Evolutionary conservation across 2,797 vertebrate species (phyloP).

Genomic region (Tenualosa thibaudeaui): DNA sequence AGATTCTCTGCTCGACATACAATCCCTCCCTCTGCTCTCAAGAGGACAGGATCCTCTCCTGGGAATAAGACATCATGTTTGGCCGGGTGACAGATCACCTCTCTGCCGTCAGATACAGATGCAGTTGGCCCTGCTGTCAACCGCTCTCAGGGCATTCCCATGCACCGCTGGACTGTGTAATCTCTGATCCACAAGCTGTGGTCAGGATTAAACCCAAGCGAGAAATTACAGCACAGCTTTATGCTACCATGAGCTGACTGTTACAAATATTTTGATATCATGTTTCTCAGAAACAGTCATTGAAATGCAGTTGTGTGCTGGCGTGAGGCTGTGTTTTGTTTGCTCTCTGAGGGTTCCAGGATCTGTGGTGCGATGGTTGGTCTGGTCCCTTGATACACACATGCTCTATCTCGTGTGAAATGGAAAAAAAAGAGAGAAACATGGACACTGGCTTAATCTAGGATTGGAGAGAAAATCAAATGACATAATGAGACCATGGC

Average conservation of each 20-base stretch:
- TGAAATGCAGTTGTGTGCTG: background rate
- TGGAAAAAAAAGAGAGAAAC: background rate
- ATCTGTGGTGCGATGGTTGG: background rate
- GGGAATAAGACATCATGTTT: background rate
- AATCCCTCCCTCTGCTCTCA: background rate
- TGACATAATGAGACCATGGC: constrained; percentile 16
- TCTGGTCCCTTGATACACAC: background rate
- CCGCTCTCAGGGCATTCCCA: background rate
- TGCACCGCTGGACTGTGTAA: background rate
- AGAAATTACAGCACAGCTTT: background rate
- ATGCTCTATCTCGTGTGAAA: background rate
- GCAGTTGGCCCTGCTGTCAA: background rate
- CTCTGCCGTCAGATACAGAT: background rate
- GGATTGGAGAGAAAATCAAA: background rate
- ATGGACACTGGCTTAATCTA: background rate
- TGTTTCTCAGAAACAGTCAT: background rate
- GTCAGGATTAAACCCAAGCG: background rate
- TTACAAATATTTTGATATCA: constrained; percentile 2
- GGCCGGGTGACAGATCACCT: background rate
- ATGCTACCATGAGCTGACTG: background rate
- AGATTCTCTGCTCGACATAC: background rate
- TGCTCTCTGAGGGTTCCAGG: background rate
- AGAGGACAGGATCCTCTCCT: background rate
- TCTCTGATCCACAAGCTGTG: background rate
- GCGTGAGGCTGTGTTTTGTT: background rate